phyloP scores from a whole-genome alignment of 2,113 vertebrate genomes.

The Otolemur garnettii region DNA sequence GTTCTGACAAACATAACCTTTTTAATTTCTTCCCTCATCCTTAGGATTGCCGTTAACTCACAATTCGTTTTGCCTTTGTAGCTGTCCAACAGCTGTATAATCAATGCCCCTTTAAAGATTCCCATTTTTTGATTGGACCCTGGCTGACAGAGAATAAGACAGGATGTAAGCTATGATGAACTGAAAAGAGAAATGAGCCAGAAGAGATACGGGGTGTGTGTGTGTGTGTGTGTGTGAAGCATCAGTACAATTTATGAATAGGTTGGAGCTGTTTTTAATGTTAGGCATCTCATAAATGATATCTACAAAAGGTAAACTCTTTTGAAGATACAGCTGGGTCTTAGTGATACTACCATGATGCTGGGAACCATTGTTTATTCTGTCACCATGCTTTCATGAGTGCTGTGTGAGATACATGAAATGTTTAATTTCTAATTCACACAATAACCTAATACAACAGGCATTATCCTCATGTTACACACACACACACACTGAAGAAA shows the following conservation, averaged over 20 bases:
- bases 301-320: constrained; percentile 22
- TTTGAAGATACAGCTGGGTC: background rate
- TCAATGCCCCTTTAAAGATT: background rate
- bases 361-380: background rate
- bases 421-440: background rate
- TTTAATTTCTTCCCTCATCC: background rate
- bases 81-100: background rate
- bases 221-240: too few species aligned
- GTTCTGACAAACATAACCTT: background rate
- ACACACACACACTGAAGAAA: background rate
- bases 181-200: background rate
- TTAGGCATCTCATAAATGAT: background rate
- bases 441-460: background rate
- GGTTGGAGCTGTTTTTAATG: background rate
- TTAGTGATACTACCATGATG: background rate
- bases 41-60: background rate
- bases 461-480: background rate
- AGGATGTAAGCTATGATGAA: background rate
- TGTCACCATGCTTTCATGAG: background rate
- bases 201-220: background rate
- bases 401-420: background rate
- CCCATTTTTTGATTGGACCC: background rate
- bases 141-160: background rate
- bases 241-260: background rate
- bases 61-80: background rate